Evolutionary conservation across 2,797 vertebrate genomes (phyloP), one percentile per base, ranked within the genome.

Genomic region (Falco cherrug): DNA sequence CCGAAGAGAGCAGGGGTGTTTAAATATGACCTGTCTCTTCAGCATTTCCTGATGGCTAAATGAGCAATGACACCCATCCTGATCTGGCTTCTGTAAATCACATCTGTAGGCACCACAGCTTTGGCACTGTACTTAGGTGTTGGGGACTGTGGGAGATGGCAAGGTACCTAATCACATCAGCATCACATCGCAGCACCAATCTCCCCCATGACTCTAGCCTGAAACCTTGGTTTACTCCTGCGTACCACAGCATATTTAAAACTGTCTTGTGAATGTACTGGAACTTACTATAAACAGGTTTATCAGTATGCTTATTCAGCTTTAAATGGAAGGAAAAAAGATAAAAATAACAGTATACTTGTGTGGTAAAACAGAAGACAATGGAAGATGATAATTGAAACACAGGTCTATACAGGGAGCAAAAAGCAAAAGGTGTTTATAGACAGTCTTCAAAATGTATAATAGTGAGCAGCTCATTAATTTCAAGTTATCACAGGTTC

Each of bases 361-460:
- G 9, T 61, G 31, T 31, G 50, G 10, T 45, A 41, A 3, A 7
- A 22, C 9, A 69, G 73, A 83, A 82, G 22, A 83, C 35, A 48
- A 64, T n/a, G 43, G 21, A 74, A 41, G 16, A 35, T 13, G 19
- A 20, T 54, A 86, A 56, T 5, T 81, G 76, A 91, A 88, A 84
- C 0, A 0, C 26, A 37, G 31, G 9, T 75, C 35, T n/a, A 2
- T 51, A 18, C 4, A 43, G 12, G 43, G 29, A 65, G 3, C 8
- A 47, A 83, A 87, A 73, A 63, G 6, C 0, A 75, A 56, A 88
- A 88, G 5, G 12, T 25, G 22, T 47, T 84, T 80, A 16, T 8
- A 51, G 43, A 24, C 5, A 4, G 57, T 70, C 39, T 94, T 91
- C 35, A 50, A 78, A 93, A 51, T 45, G 12, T 18, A 28, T 76